These are phyloP conservation scores for Chauna torquata DNA, from an alignment of 2,113 vertebrate species.

Conservation along the genomic window DNA sequence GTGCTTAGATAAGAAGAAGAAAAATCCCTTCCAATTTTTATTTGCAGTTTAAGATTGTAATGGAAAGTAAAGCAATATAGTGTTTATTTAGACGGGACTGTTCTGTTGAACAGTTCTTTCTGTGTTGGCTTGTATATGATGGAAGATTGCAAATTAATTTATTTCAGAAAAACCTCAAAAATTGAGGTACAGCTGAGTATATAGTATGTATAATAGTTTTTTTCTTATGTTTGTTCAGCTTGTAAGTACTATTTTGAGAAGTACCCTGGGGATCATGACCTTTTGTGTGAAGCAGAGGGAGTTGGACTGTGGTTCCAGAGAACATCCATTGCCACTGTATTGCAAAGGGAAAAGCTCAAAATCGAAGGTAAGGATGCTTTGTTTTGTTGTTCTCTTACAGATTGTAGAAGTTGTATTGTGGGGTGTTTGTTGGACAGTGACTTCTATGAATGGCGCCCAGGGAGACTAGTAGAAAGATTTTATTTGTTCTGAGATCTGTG, in stretches of 20 bases:
- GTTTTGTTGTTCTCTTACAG: neutral
- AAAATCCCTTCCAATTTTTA: neutral
- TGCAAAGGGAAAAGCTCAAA: slow-evolving; percentile 66
- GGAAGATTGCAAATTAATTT: neutral
- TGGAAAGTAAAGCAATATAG: neutral
- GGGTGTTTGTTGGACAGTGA: neutral
- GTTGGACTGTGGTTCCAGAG: slow-evolving; percentile 81
- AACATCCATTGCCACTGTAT: slow-evolving; percentile 69
- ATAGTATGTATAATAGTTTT: neutral
- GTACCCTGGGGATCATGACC: slow-evolving; percentile 78
- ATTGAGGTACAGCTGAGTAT: neutral
- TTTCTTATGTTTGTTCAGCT: slow-evolving; percentile 75
- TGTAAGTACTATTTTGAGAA: slow-evolving; percentile 85
- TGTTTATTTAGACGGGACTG: neutral
- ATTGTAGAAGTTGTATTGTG: neutral
- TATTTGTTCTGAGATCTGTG: neutral
- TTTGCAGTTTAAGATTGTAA: neutral
- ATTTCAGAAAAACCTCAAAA: neutral
- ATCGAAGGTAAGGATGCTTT: slow-evolving; percentile 67
- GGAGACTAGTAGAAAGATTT: neutral
- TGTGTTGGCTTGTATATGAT: neutral
- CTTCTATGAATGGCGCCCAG: neutral
- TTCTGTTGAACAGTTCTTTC: neutral
- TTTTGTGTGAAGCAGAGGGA: slow-evolving; percentile 87
- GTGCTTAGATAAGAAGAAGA: neutral